These are phyloP conservation scores for Xylota segnis DNA, from an alignment of 2,888 invertebrate genomes.

Conservation along the genomic window DNA sequence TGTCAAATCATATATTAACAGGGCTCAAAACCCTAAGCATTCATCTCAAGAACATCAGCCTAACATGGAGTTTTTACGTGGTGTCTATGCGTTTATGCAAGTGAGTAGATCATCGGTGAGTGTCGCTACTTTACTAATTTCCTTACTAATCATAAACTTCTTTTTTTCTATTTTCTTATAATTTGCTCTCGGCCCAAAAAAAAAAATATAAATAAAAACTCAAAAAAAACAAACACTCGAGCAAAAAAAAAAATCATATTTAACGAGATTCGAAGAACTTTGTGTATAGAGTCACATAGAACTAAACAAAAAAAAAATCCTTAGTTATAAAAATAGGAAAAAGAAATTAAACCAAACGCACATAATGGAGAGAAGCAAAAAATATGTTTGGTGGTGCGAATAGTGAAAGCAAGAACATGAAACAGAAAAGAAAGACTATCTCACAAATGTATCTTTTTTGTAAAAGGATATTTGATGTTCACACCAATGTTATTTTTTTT, in stretches of 20 bases:
- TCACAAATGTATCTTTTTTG: slow-evolving; percentile 50
- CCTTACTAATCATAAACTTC: slow-evolving; percentile 84
- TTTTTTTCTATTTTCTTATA: slow-evolving; percentile 82
- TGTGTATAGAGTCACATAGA: slow-evolving; percentile 64
- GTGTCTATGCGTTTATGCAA: slow-evolving; percentile 85
- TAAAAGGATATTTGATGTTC: slow-evolving; percentile 63
- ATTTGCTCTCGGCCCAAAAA: slow-evolving; percentile 79
- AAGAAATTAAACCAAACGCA: slow-evolving; percentile 31
- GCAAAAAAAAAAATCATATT: slow-evolving; percentile 49
- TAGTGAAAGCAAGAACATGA: slow-evolving; percentile 27
- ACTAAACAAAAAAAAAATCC: slow-evolving; percentile 44
- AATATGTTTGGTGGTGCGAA: slow-evolving; percentile 60
- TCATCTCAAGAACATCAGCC: slow-evolving; percentile 83
- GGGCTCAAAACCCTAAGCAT: slow-evolving; percentile 83
- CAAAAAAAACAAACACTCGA: slow-evolving; percentile 63
- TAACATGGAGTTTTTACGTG: slow-evolving; percentile 85
- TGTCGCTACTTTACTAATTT: slow-evolving; percentile 84
- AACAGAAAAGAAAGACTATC: slow-evolving; percentile 18
- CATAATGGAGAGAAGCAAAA: slow-evolving; percentile 54
- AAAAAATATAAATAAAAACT: slow-evolving; percentile 46
- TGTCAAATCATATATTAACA: slow-evolving; percentile 84
- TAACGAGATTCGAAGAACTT: slow-evolving; percentile 45
- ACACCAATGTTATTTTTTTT: slow-evolving; percentile 35
- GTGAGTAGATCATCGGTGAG: slow-evolving; percentile 86
- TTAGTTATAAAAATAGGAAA: slow-evolving; percentile 63